These are phyloP conservation scores for Drosophila nr. fundita DNA, from an alignment of 2,888 invertebrate genomes.

Conservation along the genomic window DNA sequence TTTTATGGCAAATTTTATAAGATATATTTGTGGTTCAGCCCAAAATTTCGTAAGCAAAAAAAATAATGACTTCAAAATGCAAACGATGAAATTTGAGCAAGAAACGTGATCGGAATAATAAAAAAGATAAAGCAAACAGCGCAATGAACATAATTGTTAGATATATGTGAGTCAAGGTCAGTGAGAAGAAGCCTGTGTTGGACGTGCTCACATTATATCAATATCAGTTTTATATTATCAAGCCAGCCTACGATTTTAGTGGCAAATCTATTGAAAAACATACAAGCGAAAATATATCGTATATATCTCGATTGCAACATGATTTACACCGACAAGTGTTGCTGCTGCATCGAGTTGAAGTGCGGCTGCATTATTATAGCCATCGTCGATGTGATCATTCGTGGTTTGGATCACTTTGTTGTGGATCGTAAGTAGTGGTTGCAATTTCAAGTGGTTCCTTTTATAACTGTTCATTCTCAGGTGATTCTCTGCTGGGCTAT, in stretches of 20 bases:
- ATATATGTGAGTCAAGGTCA: slow-evolving; percentile 48
- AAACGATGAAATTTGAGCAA: slow-evolving; percentile 30
- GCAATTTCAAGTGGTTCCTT: neutral
- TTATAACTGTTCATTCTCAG: slow-evolving; percentile 15
- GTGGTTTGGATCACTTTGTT: slow-evolving; percentile 59
- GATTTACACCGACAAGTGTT: slow-evolving; percentile 65
- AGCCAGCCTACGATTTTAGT: neutral
- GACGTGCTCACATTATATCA: neutral
- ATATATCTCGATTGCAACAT: slow-evolving; percentile 26
- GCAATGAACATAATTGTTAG: slow-evolving; percentile 48
- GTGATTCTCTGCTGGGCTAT: slow-evolving; percentile 46
- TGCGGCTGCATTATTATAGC: slow-evolving; percentile 69
- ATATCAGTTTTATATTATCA: slow-evolving; percentile 4
- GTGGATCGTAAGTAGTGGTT: slow-evolving; percentile 58
- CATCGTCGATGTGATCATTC: slow-evolving; percentile 60
- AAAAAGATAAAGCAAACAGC: neutral
- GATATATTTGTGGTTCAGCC: neutral
- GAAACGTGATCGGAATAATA: slow-evolving; percentile 42
- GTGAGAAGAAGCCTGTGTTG: neutral
- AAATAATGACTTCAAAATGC: slow-evolving; percentile 22
- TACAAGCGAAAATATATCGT: neutral
- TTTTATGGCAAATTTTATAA: neutral
- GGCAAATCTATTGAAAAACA: slow-evolving; percentile 8
- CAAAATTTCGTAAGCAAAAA: slow-evolving; percentile 12
- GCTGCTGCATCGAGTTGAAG: slow-evolving; percentile 59